Percentiles rank a stretch among this genome's conserved stretches.
Evolutionary conservation across 2,797 vertebrate species (phyloP).

Genomic region (Gadopsis marmoratus): DNA sequence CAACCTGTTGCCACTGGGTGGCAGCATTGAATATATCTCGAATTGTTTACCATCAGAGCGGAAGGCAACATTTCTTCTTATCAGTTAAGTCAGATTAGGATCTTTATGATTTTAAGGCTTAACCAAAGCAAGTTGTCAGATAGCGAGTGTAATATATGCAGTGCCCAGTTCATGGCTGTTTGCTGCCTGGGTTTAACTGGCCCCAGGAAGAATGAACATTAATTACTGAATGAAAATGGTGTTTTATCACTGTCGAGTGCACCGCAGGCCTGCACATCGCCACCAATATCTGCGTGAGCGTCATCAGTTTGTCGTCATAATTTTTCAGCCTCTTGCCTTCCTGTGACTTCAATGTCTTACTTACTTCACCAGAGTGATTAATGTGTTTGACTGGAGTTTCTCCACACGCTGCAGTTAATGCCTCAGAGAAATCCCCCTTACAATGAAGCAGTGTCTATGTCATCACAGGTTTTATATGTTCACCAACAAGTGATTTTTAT

Average conservation of each 20-base stretch:
- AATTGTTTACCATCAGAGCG: conserved; percentile 51
- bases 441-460: background rate
- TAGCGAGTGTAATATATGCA: conserved; percentile 6
- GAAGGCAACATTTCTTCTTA: conserved; percentile 3
- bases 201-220: conserved; percentile 1
- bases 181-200: background rate
- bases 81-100: background rate
- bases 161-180: conserved; percentile 1
- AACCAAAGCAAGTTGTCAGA: conserved; percentile 20
- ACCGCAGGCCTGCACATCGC: conserved; percentile 7
- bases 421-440: background rate
- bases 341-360: conserved; percentile 21
- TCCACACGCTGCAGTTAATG: background rate
- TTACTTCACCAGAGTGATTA: conserved; percentile 6
- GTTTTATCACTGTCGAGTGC: conserved; percentile 1
- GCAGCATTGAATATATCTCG: conserved; percentile 56
- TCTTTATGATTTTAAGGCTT: background rate
- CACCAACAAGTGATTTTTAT: background rate
- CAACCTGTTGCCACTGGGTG: conserved; percentile 71
- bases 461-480: background rate
- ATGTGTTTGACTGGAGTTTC: background rate
- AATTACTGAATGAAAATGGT: conserved; percentile 15
- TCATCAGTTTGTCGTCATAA: conserved; percentile 7
- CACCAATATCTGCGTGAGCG: background rate
- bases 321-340: conserved; percentile 20